Evolutionary conservation across 2,888 invertebrate species (phyloP), one percentile per base, ranked within the genome.

Genomic region (Allolobophora icterica): DNA sequence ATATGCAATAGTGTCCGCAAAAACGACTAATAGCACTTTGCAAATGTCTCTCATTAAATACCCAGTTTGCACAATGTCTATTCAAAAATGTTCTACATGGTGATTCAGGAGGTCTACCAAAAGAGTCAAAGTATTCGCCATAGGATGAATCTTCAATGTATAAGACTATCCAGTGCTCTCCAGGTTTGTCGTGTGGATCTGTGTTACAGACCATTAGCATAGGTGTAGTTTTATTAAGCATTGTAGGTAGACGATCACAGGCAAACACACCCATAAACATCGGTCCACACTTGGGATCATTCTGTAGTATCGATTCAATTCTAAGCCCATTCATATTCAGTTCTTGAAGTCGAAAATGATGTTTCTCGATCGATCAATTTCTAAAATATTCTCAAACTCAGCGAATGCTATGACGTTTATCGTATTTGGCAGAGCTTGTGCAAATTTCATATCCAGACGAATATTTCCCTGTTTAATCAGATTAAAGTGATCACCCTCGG

Each of bases 71-170:
- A 35, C 34, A 33, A 84, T 34, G 33, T 84, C 15, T 5, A 15
- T 84, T 21, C 33, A 84, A 19, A 84, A 84, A 84, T 1, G 1
- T 35, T 34, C 19, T 33, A 84, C 6, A 84, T 17, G 17, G 15
- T 35, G 17, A 1, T 11, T 35, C 33, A 17, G 21, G 34, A 8
- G 19, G 33, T 84, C 34, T 35, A 21, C 90, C 90, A 52, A 45
- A 90, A n/a, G 34, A 34, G 52, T 90, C 90, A 58, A 90, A 90
- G n/a, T 45, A 90, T 52, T 90, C 90, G n/a, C 52, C 90, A 42
- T 17, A 45, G 13, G 33, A 17, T 15, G 11, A 33, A 90, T 90
- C 17, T 4, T 90, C 35, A 30, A 90, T 1, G 40, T 30, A 90
- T 11, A 90, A n/a, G 52, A 33, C 42, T n/a, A 90, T n/a, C 90